Evolutionary conservation across 2,797 vertebrate species (phyloP).

Genomic region (Parauchenoglanis punctatus): DNA sequence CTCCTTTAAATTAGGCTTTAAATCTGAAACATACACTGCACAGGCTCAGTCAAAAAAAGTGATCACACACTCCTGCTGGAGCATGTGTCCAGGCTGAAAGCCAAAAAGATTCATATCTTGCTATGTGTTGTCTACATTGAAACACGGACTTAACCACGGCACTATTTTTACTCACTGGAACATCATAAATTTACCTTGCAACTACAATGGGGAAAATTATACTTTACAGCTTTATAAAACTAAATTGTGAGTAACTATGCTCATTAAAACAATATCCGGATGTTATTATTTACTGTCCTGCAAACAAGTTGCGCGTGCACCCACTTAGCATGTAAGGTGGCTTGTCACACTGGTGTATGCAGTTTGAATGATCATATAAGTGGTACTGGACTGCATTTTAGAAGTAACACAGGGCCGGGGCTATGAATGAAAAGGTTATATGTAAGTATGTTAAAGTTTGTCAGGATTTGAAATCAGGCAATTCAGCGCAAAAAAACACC

Average conservation of each 20-base stretch:
- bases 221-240: neutral
- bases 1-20: neutral
- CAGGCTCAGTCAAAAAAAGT: neutral
- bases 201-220: neutral
- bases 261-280: neutral
- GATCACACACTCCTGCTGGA: neutral
- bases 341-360: neutral
- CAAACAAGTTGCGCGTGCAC: slow-evolving; percentile 58
- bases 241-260: neutral
- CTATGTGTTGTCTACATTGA: neutral
- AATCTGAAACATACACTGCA: neutral
- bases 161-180: neutral
- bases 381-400: slow-evolving; percentile 28
- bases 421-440: neutral
- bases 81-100: slow-evolving; percentile 24
- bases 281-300: slow-evolving; percentile 38
- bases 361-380: slow-evolving; percentile 47
- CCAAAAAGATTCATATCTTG: slow-evolving; percentile 9
- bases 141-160: neutral
- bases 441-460: neutral
- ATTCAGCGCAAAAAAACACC: neutral
- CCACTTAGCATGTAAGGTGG: slow-evolving; percentile 62
- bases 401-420: neutral
- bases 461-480: neutral
- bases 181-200: neutral